phyloP scores from a whole-genome alignment of 2,797 vertebrate genomes.

The Basileuterus tristriatus region DNA sequence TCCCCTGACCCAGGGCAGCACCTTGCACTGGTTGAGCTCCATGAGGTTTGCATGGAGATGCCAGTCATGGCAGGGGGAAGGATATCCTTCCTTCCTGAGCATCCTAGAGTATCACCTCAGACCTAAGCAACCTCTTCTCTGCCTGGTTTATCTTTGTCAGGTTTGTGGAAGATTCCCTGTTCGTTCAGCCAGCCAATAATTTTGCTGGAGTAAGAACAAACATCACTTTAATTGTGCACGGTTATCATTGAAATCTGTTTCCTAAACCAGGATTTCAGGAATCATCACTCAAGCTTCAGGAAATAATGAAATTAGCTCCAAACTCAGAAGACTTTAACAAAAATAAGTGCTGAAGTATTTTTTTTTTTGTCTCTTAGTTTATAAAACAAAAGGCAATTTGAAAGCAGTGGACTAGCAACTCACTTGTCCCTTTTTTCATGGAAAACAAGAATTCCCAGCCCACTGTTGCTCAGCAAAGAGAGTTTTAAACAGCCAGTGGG shows the following conservation, averaged over 20 bases:
- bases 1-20: neutral
- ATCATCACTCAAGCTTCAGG: neutral
- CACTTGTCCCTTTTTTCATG: neutral
- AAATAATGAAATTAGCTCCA: neutral
- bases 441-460: neutral
- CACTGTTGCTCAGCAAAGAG: neutral
- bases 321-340: neutral
- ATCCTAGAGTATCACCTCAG: neutral
- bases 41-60: neutral
- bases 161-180: neutral
- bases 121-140: neutral
- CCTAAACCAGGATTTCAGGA: neutral
- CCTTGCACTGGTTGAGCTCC: neutral
- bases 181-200: neutral
- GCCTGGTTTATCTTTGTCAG: neutral
- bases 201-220: neutral
- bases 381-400: neutral
- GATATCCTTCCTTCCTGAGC: neutral
- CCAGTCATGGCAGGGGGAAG: accelerated
- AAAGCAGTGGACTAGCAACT: neutral
- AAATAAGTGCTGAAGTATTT: neutral
- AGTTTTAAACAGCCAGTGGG: neutral
- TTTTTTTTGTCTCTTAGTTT: neutral
- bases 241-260: neutral
- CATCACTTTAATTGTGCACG: neutral